Conservation (phyloP, 1,140 invertebrate species). For the Chionoecetes opilio region DNA sequence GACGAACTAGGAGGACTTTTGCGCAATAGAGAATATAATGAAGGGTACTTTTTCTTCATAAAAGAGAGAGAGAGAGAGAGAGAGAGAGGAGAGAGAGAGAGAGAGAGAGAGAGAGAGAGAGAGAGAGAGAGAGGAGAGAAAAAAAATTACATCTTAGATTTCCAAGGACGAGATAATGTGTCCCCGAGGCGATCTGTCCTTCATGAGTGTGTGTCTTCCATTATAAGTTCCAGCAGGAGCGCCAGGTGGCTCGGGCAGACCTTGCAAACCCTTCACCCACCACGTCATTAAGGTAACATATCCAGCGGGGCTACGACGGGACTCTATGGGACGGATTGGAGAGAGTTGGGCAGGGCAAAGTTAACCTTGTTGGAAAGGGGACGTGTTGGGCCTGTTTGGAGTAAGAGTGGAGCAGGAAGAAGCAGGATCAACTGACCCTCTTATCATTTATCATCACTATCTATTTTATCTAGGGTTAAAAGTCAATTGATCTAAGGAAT, state of each 20-base stretch:
- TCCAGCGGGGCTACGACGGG: neutral
- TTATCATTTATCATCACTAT: too few relatives aligned
- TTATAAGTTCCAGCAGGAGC: neutral
- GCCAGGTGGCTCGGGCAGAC: neutral
- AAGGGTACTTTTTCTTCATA: neutral
- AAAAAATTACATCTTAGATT: too few relatives aligned
- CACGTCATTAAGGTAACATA: conserved; percentile 17
- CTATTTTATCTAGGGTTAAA: too few relatives aligned
- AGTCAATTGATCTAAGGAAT: too few relatives aligned
- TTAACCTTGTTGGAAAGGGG: neutral
- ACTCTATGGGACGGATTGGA: neutral
- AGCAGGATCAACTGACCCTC: too few relatives aligned
- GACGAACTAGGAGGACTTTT: neutral
- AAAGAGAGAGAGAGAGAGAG: neutral
- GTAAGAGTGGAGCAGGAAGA: neutral
- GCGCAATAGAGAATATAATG: neutral
- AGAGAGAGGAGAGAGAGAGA: conserved; percentile 11
- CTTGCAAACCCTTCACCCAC: neutral
- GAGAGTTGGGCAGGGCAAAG: neutral
- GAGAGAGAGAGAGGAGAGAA: too few relatives aligned
- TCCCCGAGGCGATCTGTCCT: neutral
- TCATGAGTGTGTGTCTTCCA: neutral
- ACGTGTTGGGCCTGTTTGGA: neutral
- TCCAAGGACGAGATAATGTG: neutral
- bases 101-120: neutral